Percentiles rank a stretch among this genome's conserved stretches.
phyloP scores from a whole-genome alignment of 2,888 invertebrate species.

The Aphodius sticticus region DNA sequence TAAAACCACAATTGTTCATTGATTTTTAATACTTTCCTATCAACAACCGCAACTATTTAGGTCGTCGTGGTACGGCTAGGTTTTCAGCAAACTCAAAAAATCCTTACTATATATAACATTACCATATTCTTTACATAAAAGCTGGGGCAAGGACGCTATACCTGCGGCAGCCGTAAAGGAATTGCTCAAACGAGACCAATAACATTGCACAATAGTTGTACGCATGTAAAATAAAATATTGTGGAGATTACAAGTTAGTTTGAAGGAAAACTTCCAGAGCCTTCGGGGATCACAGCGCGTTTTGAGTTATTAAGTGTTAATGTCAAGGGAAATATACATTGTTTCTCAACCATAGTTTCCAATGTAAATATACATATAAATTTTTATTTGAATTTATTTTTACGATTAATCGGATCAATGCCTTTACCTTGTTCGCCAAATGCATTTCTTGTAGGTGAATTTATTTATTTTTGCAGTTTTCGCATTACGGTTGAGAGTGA shows the following conservation, averaged over 20 bases:
- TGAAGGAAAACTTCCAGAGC: not conserved
- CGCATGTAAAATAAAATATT: not conserved
- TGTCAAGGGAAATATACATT: not conserved
- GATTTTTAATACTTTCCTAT: not conserved
- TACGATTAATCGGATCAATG: not conserved
- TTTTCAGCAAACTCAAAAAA: not conserved
- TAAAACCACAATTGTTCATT: not conserved
- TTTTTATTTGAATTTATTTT: not conserved
- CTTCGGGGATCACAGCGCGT: not conserved
- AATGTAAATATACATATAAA: not conserved
- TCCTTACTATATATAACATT: not conserved
- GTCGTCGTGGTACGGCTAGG: not conserved
- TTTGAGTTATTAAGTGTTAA: slow-evolving; percentile 4
- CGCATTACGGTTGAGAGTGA: not conserved
- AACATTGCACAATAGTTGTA: not conserved
- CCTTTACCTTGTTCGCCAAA: not conserved
- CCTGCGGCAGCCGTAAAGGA: not conserved
- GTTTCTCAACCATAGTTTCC: not conserved
- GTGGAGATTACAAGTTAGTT: not conserved
- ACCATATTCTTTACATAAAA: not conserved
- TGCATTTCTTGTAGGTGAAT: not conserved
- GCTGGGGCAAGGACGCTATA: not conserved
- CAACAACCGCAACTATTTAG: not conserved
- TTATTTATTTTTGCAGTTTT: not conserved
- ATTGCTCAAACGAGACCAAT: not conserved